Base-by-base conservation (phyloP, 2,888 invertebrate genomes). In the Brachyptera risi region DNA sequence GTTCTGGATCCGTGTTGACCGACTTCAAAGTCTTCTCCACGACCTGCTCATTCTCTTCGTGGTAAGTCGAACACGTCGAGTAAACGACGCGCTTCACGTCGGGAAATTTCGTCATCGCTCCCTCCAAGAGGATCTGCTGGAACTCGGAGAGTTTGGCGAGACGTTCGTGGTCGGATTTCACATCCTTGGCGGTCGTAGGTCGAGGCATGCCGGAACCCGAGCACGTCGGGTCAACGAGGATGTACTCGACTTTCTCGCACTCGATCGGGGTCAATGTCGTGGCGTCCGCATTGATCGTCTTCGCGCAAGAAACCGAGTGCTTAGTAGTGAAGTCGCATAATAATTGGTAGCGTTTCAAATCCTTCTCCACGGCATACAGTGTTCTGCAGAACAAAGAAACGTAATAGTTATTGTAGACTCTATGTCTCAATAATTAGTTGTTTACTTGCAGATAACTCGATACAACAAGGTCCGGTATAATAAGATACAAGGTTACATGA, bases 161-260 rank as follows among this genome's bases (percentile, higher is more conserved):
- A 59, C 91, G 80, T 0, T 73, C 70, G 9, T 78, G 74, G 54
- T 75, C 78, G 74, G 72, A 76, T 68, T 78, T 76, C 15, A 4
- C 3, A 3, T 19, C 3, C 21, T 3, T 4, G 3, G 3, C 11
- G 19, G 44, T 4, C 24, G 24, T 19, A 17, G 27, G 31, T 4
- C 35, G 37, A 3, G 7, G 17, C 54, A 54, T 81, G 86, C 94
- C 97, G 73, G 95, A 92, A 42, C 98, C 97, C 23, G 95, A 92
- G 74, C 99, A 99, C 60, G 95, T 92, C 0, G 98, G 97, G 77
- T 99, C 99, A 0, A 99, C 86, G n/a, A 98, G 77, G 67, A 96
- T 88, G 70, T 92, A 95, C 73, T 93, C 87, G 0, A 96, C 90
- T 67, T 21, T 24, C 3, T 7, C 13, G 13, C 17, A 21, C n/a